Conservation (phyloP, 2,797 vertebrate species). For the Melanotaenia parkinsoni region DNA sequence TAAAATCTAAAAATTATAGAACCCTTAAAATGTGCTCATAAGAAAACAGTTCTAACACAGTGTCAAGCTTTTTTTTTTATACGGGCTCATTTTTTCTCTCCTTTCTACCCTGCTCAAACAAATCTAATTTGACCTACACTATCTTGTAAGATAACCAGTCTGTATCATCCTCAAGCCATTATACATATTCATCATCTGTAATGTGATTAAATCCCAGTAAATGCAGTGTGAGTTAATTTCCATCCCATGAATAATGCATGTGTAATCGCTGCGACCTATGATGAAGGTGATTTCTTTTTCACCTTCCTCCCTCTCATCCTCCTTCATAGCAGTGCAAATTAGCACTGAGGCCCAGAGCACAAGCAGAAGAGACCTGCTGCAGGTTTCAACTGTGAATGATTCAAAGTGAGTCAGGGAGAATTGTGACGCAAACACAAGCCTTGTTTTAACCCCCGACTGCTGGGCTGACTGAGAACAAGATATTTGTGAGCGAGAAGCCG, state of each 20-base stretch:
- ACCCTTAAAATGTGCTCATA: slow-evolving; percentile 34
- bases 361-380: slow-evolving; percentile 40
- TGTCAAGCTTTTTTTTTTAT: slow-evolving; percentile 30
- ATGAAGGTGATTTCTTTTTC: slow-evolving; percentile 79
- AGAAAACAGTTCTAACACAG: slow-evolving; percentile 16
- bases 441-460: slow-evolving; percentile 54
- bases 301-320: slow-evolving; percentile 36
- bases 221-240: slow-evolving; percentile 78
- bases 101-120: slow-evolving; percentile 45
- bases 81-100: slow-evolving; percentile 2
- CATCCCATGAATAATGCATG: slow-evolving; percentile 81
- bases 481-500: slow-evolving; percentile 59
- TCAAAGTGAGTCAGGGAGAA: slow-evolving; percentile 67
- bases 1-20: slow-evolving; percentile 44
- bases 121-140: slow-evolving; percentile 54
- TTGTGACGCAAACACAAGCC: slow-evolving; percentile 61
- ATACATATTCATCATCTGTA: slow-evolving; percentile 81
- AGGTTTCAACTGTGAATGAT: slow-evolving; percentile 54
- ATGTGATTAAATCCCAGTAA: slow-evolving; percentile 84
- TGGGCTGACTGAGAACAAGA: slow-evolving; percentile 58
- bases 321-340: slow-evolving; percentile 13
- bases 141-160: slow-evolving; percentile 66
- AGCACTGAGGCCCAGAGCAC: slow-evolving; percentile 6
- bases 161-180: slow-evolving; percentile 64
- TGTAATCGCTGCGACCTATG: slow-evolving; percentile 71